A percentile compares a stretch with the other conserved stretches of the same genome.
These are phyloP conservation scores for Hirudinaria manillensis DNA, from an alignment of 2,888 invertebrate genomes.

Conservation along the genomic window DNA sequence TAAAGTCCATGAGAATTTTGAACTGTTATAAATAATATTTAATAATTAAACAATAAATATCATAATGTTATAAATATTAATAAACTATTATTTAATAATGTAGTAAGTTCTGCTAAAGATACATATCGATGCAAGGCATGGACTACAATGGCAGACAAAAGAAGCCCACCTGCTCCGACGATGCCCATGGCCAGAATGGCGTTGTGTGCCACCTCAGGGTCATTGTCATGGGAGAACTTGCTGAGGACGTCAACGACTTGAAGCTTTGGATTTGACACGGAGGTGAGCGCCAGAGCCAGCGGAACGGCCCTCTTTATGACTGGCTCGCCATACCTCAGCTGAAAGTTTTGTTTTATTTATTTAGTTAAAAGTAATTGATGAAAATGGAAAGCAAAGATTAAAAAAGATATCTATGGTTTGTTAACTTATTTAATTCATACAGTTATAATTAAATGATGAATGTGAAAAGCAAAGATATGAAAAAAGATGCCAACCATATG, in stretches of 20 bases:
- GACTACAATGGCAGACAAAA: neutral
- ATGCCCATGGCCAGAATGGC: slow-evolving; percentile 98
- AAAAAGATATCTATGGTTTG: too few species aligned
- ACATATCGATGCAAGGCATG: neutral
- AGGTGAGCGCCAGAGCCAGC: slow-evolving; percentile 86
- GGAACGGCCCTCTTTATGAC: slow-evolving; percentile 92
- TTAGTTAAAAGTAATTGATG: too few species aligned
- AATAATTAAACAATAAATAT: too few species aligned
- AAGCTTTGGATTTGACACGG: slow-evolving; percentile 89
- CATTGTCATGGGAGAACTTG: slow-evolving; percentile 97
- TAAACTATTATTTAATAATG: too few species aligned
- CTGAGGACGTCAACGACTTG: slow-evolving; percentile 93
- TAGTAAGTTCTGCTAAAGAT: too few species aligned
- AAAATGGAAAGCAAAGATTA: too few species aligned
- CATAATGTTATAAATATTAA: too few species aligned
- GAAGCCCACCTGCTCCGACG: slow-evolving; percentile 69
- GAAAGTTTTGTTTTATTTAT: too few species aligned
- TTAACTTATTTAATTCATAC: too few species aligned
- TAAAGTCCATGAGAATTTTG: too few species aligned
- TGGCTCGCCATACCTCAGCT: slow-evolving; percentile 92
- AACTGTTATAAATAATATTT: too few species aligned
- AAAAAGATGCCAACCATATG: slow-evolving; percentile 64
- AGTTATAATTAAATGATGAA: neutral
- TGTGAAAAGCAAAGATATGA: neutral
- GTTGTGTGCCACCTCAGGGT: slow-evolving; percentile 94